A percentile compares a stretch with the other conserved stretches of the same genome.
These are phyloP conservation scores for Crenichthys baileyi DNA, from an alignment of 2,797 vertebrate species.

Conservation along the genomic window DNA sequence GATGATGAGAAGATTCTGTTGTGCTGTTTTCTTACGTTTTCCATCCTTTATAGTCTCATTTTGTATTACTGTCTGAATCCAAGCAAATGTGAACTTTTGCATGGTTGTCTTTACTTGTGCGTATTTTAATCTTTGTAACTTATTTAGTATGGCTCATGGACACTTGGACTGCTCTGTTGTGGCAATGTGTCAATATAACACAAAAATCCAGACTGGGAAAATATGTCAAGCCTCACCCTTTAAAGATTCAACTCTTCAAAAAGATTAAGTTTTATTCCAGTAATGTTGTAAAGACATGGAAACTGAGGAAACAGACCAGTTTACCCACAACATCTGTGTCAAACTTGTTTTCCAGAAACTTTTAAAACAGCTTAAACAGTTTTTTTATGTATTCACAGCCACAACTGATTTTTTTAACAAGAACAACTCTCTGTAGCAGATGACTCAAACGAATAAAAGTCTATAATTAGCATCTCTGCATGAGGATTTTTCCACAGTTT, in stretches of 20 bases:
- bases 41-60: constrained; percentile 27
- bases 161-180: constrained; percentile 35
- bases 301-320: constrained; percentile 51
- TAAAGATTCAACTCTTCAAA: constrained; percentile 48
- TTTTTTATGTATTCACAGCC: constrained; percentile 38
- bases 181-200: constrained; percentile 62
- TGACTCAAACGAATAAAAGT: constrained; percentile 50
- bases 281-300: constrained; percentile 58
- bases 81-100: constrained; percentile 39
- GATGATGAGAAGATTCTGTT: constrained; percentile 20
- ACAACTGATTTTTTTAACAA: constrained; percentile 56
- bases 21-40: constrained; percentile 27
- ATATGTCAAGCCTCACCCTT: constrained; percentile 27
- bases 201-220: constrained; percentile 23
- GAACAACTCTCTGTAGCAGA: constrained; percentile 40
- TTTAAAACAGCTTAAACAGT: constrained; percentile 20
- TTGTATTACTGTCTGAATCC: constrained; percentile 6
- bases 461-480: constrained; percentile 44
- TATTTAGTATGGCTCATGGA: constrained; percentile 28
- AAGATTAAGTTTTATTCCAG: constrained; percentile 65
- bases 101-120: constrained; percentile 39
- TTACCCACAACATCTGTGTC: constrained; percentile 33
- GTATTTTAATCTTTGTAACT: constrained; percentile 18
- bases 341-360: constrained; percentile 52
- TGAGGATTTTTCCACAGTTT: constrained; percentile 47